Evolutionary conservation across 2,113 vertebrate species (phyloP).

Genomic region (Ia io): DNA sequence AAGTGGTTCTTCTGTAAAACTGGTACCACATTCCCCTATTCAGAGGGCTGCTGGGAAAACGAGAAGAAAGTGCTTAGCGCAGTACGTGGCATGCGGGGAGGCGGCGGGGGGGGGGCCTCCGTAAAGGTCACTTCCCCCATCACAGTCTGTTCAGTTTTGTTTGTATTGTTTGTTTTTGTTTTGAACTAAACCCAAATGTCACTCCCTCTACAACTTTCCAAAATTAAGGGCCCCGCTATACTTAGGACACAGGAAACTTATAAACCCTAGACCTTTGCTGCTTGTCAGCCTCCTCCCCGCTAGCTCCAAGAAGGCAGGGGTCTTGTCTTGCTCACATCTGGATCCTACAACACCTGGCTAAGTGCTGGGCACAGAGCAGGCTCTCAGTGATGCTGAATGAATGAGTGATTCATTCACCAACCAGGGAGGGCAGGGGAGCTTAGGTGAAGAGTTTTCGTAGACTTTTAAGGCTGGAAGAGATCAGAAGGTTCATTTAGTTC

Average conservation of each 20-base stretch:
- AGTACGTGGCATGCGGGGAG: too few relatives aligned
- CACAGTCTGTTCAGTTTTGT: background rate
- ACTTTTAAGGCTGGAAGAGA: background rate
- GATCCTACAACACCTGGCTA: background rate
- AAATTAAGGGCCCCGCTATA: background rate
- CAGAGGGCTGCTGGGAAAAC: background rate
- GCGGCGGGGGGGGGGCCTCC: background rate
- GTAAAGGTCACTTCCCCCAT: background rate
- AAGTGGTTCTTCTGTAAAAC: background rate
- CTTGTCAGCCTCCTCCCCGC: background rate
- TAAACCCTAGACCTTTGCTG: background rate
- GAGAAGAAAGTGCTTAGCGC: background rate
- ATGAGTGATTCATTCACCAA: background rate
- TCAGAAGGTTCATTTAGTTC: background rate
- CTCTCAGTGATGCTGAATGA: background rate
- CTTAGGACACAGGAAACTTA: too few relatives aligned
- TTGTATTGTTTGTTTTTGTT: background rate
- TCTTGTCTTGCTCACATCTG: background rate
- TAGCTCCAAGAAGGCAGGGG: background rate
- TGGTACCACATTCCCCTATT: background rate
- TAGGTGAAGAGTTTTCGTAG: background rate
- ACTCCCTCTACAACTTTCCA: background rate
- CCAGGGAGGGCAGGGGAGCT: accelerated
- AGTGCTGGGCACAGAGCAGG: background rate
- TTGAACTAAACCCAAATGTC: background rate